Base-by-base conservation (phyloP, 2,113 vertebrate genomes). In the Cololabis saira region DNA sequence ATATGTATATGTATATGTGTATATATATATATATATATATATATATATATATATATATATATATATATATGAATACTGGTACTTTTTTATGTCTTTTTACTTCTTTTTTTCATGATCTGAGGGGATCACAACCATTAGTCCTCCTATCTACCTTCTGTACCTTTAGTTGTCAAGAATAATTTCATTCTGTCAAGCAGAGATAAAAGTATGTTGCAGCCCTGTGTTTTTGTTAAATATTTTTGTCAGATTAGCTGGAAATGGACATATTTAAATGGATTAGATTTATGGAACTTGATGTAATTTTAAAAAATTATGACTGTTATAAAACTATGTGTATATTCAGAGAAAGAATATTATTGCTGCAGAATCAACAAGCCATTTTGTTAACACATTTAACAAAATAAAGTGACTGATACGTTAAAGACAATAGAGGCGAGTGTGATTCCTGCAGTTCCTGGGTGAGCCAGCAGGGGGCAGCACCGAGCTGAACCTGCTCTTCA, bases 321-420 rank as follows among this genome's bases (percentile, higher is more conserved):
- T 90, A 84, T 85, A 74, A 76, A 78, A 76, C 44, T 81, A 83
- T 82, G 82, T 86, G 81, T 90, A 86, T 89, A 90, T 87, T 77
- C 80, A 87, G 75, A 85, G 71, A 37, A 61, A 76, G 53, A 54
- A 63, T 74, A 71, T 70, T 47, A 64, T 71, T 86, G 82, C 85
- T 87, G 81, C 82, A 86, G 78, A 89, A 85, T 74, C 71, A 87
- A 82, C 50, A 89, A 89, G 86, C 88, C 85, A 88, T 91, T 90
- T 89, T 86, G 74, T 82, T 84, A 81, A 83, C 41, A 56, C 44
- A 51, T 80, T 72, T 80, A 80, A 65, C 53, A 59, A 76, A 87
- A 89, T 87, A 81, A 88, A 91, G 30, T 51, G 51, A 68, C 67
- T 53, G 67, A 70, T 50, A 70, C 47, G 51, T 47, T 11, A 47